Percentiles rank a stretch among this genome's conserved stretches.
These are phyloP conservation scores for Eupeodes luniger DNA, from an alignment of 2,888 invertebrate species.

Conservation along the genomic window DNA sequence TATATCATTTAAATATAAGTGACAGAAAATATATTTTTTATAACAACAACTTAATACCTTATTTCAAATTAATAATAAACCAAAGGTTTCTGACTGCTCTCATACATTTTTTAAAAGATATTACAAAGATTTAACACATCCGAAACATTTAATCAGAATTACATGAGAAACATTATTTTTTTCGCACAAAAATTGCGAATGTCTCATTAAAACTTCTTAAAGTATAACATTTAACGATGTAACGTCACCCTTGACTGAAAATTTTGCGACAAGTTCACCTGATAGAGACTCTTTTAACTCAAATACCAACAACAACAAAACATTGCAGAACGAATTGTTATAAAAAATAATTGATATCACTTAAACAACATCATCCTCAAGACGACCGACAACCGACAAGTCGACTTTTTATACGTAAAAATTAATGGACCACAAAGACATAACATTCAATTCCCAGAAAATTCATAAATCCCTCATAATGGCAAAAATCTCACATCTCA, in stretches of 20 bases:
- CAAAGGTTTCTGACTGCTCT: no score
- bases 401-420: slow-evolving; percentile 26
- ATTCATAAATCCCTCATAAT: slow-evolving; percentile 25
- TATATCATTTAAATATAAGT: no score
- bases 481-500: slow-evolving; percentile 8
- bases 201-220: slow-evolving; percentile 13
- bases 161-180: no score
- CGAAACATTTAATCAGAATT: no score
- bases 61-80: no score
- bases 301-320: slow-evolving; percentile 30
- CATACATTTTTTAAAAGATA: no score
- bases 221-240: slow-evolving; percentile 51
- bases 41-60: no score
- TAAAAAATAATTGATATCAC: slow-evolving; percentile 52
- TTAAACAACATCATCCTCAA: slow-evolving; percentile 46
- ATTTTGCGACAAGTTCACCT: slow-evolving; percentile 52
- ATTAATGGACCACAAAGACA: slow-evolving; percentile 64
- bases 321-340: slow-evolving; percentile 54
- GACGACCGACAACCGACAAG: slow-evolving; percentile 33
- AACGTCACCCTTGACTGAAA: slow-evolving; percentile 56
- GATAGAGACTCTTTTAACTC: slow-evolving; percentile 45
- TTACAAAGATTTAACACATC: no score
- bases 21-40: no score
- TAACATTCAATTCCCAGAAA: slow-evolving; percentile 48
- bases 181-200: neutral